Percentiles rank a stretch among this genome's conserved stretches.
Evolutionary conservation across 2,797 vertebrate genomes (phyloP).

Genomic region (Fringilla coelebs): DNA sequence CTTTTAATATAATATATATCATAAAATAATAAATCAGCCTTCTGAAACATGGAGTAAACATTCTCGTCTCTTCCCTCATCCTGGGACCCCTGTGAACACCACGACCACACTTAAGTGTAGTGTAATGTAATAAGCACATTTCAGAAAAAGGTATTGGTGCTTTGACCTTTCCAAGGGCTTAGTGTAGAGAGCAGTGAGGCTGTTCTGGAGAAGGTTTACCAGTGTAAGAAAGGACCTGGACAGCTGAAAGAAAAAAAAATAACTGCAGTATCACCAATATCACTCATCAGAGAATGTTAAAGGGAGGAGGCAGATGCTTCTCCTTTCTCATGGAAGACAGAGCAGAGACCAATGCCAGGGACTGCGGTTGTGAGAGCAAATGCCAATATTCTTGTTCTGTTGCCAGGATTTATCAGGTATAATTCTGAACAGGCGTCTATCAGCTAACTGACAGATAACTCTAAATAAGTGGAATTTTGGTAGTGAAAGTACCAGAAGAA

Average conservation of each 20-base stretch:
- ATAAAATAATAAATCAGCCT: no score
- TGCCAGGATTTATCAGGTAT: neutral
- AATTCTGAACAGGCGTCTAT: neutral
- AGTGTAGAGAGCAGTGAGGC: neutral
- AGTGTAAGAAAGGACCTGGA: neutral
- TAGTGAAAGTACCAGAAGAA: neutral
- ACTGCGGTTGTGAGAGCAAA: neutral
- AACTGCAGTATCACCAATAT: neutral
- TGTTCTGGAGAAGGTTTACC: neutral
- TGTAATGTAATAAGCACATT: neutral
- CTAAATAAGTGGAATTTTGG: neutral
- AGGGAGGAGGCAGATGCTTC: neutral
- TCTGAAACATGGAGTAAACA: no score
- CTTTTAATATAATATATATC: no score
- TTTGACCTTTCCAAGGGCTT: neutral
- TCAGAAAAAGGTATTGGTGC: neutral
- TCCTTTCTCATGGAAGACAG: neutral
- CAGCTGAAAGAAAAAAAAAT: neutral
- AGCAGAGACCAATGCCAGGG: neutral
- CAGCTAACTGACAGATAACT: neutral
- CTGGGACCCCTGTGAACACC: no score
- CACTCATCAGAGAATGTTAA: neutral
- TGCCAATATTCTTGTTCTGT: neutral
- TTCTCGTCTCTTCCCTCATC: no score
- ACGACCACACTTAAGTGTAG: neutral